Evolutionary conservation across 1,140 invertebrate species (phyloP), one percentile per base, ranked within the genome.

Genomic region (Yoshiicerus persimilis): DNA sequence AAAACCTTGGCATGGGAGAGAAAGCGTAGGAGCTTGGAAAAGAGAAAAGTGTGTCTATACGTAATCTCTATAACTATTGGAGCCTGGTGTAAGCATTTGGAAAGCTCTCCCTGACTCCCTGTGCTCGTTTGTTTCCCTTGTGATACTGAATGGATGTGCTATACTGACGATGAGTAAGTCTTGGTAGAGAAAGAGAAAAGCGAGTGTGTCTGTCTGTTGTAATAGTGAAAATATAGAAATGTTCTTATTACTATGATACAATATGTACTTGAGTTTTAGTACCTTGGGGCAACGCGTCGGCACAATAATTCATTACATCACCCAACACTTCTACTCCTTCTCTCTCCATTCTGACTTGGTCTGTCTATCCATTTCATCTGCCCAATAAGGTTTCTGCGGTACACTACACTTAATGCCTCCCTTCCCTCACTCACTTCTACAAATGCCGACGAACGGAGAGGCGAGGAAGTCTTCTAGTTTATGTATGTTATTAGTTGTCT

Each of bases 221-320:
- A n/a, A n/a, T n/a, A n/a, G n/a, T n/a, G n/a, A n/a, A n/a, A n/a
- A n/a, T n/a, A n/a, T n/a, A n/a, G 13, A 56, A 56, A n/a, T 56
- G 47, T n/a, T 56, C 47, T 56, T 56, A 56, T 56, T 80, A 34
- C 8, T 38, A 34, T 80, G 30, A 80, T 80, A n/a, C 32, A 77
- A 34, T 80, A 80, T 80, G 75, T 80, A 80, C 30, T 34, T 80
- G 75, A 38, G 32, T 80, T 80, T 80, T 80, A 80, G 75, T 32
- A 80, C 75, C 75, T 80, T n/a, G 75, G 75, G 75, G 75, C 75
- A 80, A 36, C 75, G 30, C 75, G 75, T 80, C 75, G 75, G 75
- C 75, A 80, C 75, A 80, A 80, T 80, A 80, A 80, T 80, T 80
- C 75, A 80, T 80, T 80, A 80, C 38, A 80, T 80, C 75, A 80